phyloP scores from a whole-genome alignment of 1,140 invertebrate species.

The Leucophenga varia region DNA sequence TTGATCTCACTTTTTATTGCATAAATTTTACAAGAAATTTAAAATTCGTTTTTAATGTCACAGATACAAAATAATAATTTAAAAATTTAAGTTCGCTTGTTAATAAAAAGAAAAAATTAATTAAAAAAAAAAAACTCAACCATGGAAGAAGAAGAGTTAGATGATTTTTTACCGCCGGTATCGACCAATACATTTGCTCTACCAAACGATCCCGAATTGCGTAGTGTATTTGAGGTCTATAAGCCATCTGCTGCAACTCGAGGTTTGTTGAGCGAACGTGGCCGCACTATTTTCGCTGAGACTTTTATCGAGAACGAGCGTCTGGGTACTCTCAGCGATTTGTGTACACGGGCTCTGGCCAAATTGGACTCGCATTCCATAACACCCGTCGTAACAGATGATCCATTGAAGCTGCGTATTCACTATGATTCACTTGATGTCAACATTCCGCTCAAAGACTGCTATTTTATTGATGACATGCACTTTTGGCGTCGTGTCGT shows the following conservation, averaged over 20 bases:
- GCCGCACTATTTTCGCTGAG: constrained; percentile 30
- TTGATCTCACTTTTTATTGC: too few species aligned
- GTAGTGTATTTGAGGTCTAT: constrained; percentile 28
- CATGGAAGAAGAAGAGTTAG: constrained; percentile 21
- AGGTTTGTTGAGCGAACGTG: constrained; percentile 21
- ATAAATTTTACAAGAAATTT: too few species aligned
- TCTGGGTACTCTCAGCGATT: constrained; percentile 30
- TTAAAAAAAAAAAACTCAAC: too few species aligned
- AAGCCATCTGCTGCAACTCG: constrained; percentile 14
- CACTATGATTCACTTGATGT: constrained; percentile 35
- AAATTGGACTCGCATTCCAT: constrained; percentile 10
- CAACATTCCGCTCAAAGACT: constrained; percentile 32
- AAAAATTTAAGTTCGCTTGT: too few species aligned
- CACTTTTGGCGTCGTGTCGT: constrained; percentile 40
- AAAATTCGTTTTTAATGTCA: too few species aligned
- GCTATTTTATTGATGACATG: constrained; percentile 28
- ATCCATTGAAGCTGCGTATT: constrained; percentile 28
- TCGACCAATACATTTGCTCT: constrained; percentile 25
- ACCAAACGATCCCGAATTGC: constrained; percentile 29
- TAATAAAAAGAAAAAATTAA: too few species aligned
- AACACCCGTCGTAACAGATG: constrained; percentile 7
- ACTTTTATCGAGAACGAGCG: constrained; percentile 25
- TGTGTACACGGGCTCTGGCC: constrained; percentile 31
- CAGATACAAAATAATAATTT: too few species aligned
- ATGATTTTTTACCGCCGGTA: constrained; percentile 17